Percentiles rank a stretch among this genome's conserved stretches.
Conservation (phyloP, 2,797 vertebrate genomes). For the Distichodus sexfasciatus region DNA sequence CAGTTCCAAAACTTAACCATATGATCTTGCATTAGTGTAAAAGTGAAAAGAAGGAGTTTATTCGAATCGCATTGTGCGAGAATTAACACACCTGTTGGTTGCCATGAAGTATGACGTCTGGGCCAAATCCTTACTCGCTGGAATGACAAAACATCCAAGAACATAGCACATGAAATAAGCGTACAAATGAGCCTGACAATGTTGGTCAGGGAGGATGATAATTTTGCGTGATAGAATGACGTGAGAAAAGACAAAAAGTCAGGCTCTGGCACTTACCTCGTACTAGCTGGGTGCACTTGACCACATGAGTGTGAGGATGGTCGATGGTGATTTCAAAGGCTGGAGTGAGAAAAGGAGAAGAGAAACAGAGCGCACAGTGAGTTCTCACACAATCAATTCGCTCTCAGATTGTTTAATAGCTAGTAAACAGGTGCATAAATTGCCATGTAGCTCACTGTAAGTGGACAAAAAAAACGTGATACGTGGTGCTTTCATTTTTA, state of each 20-base stretch:
- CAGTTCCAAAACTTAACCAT: not conserved
- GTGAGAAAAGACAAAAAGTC: not conserved
- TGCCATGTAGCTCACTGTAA: not conserved
- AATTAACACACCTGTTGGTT: conserved; percentile 95
- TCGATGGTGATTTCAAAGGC: conserved; percentile 93
- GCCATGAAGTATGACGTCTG: conserved; percentile 99
- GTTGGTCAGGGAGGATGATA: not conserved
- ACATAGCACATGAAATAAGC: not conserved
- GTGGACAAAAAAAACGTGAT: not conserved
- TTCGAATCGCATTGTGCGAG: not conserved
- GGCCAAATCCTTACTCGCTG: conserved; percentile 99
- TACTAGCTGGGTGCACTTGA: conserved; percentile 99
- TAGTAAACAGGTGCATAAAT: not conserved
- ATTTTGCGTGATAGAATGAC: not conserved
- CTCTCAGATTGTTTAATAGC: not conserved
- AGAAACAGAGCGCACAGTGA: conserved; percentile 6
- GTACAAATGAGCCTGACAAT: not conserved
- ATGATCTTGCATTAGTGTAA: conserved; percentile 5
- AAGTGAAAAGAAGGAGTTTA: conserved; percentile 82
- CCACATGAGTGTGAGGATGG: conserved; percentile 99
- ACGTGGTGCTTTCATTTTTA: conserved; percentile 27
- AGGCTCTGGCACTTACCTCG: conserved; percentile 81
- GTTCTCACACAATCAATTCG: not conserved
- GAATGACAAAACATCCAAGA: conserved; percentile 64
- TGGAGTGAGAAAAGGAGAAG: conserved; percentile 50